Evolutionary conservation across 2,888 invertebrate species (phyloP).

Genomic region (Odontothrips loti): DNA sequence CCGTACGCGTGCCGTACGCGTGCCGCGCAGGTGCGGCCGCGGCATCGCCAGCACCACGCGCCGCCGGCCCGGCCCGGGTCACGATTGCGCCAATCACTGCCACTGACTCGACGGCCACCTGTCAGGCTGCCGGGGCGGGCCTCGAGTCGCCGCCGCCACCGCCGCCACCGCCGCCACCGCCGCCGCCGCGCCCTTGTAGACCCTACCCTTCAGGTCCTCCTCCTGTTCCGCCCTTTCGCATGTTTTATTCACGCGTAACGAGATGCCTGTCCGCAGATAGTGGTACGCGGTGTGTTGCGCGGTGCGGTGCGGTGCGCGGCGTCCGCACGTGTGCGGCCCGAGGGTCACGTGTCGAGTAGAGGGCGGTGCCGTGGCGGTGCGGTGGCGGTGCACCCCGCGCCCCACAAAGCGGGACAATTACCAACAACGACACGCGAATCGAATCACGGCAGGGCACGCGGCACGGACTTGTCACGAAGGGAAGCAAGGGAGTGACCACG

Average conservation of each 20-base stretch:
- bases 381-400: background rate
- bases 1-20: too few species aligned
- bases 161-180: background rate
- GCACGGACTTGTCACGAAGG: background rate
- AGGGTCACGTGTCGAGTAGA: background rate
- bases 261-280: conserved; percentile 16
- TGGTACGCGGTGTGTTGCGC: conserved; percentile 1
- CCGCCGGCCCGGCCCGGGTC: too few species aligned
- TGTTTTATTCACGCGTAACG: conserved; percentile 11
- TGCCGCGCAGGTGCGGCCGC: too few species aligned
- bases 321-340: background rate
- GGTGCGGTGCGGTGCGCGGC: conserved; percentile 17
- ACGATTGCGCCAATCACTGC: too few species aligned
- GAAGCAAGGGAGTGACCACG: background rate
- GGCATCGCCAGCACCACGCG: too few species aligned
- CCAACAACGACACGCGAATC: conserved; percentile 29
- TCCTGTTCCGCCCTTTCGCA: background rate
- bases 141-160: background rate
- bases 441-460: background rate
- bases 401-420: conserved; percentile 16
- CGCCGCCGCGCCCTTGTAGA: background rate
- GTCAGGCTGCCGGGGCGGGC: background rate
- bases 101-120: background rate
- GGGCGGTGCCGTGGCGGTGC: background rate
- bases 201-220: conserved; percentile 11